These are phyloP conservation scores for Ctenoplectra terminalis DNA, from an alignment of 1,140 invertebrate species.

Conservation along the genomic window DNA sequence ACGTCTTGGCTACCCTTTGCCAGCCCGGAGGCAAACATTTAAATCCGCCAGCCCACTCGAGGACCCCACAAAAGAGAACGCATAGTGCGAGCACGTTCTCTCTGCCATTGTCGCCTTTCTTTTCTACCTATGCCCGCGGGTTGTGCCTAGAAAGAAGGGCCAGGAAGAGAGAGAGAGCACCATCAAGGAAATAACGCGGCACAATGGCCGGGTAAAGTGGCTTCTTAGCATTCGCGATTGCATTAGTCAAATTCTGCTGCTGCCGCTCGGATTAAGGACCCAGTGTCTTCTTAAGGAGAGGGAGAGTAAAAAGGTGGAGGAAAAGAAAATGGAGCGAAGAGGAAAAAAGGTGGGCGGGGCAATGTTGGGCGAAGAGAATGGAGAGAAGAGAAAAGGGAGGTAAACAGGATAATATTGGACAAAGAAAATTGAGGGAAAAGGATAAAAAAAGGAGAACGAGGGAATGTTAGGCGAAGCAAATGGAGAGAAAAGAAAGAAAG, in stretches of 20 bases:
- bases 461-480: too few relatives aligned
- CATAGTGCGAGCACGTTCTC: slow-evolving; percentile 37
- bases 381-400: slow-evolving; percentile 5
- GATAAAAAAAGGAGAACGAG: too few relatives aligned
- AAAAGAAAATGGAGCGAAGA: slow-evolving; percentile 11
- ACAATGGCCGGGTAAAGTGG: slow-evolving; percentile 72
- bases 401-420: too few relatives aligned
- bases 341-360: not conserved
- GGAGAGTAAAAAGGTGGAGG: too few relatives aligned
- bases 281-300: not conserved
- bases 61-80: slow-evolving; percentile 20
- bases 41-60: slow-evolving; percentile 39
- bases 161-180: slow-evolving; percentile 3
- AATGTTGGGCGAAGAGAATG: slow-evolving; percentile 9
- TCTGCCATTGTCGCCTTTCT: slow-evolving; percentile 23
- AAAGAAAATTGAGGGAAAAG: too few relatives aligned
- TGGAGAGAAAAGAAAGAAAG: too few relatives aligned
- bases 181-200: slow-evolving; percentile 62
- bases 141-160: not conserved
- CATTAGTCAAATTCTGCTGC: slow-evolving; percentile 76
- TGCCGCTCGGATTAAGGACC: slow-evolving; percentile 34
- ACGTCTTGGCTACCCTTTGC: slow-evolving; percentile 15
- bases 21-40: slow-evolving; percentile 45
- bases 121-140: slow-evolving; percentile 32
- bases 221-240: slow-evolving; percentile 78